A percentile compares a stretch with the other conserved stretches of the same genome.
phyloP scores from a whole-genome alignment of 2,113 vertebrate species.

The Percopsis transmontana region DNA sequence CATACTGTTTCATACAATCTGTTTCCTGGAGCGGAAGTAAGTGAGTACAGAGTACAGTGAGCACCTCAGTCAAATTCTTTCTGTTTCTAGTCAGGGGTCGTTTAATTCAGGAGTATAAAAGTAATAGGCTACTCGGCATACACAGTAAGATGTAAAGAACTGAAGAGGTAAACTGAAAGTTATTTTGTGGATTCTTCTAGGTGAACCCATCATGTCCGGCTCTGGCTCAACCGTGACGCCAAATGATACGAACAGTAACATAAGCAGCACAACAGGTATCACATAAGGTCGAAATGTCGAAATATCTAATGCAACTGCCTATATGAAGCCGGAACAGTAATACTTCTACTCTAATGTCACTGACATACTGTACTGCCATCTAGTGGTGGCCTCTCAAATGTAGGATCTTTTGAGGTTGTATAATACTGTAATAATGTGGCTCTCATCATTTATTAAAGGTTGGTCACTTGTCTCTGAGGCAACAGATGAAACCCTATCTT shows the following conservation, averaged over 20 bases:
- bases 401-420: neutral
- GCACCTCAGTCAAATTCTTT: neutral
- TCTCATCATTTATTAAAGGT: slow-evolving; percentile 21
- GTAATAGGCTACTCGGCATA: neutral
- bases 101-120: no score
- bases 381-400: slow-evolving; percentile 28
- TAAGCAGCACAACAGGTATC: slow-evolving; percentile 31
- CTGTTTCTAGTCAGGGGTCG: neutral
- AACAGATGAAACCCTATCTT: slow-evolving; percentile 25
- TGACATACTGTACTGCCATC: slow-evolving; percentile 27
- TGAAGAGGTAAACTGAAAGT: neutral
- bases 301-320: neutral
- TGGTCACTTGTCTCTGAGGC: slow-evolving; percentile 13
- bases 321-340: no score
- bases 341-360: neutral
- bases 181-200: slow-evolving; percentile 4
- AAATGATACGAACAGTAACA: slow-evolving; percentile 11
- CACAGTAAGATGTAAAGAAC: neutral
- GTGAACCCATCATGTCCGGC: neutral
- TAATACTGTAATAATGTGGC: neutral
- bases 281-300: neutral
- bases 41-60: neutral
- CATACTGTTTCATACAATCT: slow-evolving; percentile 12
- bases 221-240: neutral
- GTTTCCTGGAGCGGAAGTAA: slow-evolving; percentile 43